A percentile compares a stretch with the other conserved stretches of the same genome.
These are phyloP conservation scores for Lycia hirtaria DNA, from an alignment of 2,888 invertebrate species.

Conservation along the genomic window DNA sequence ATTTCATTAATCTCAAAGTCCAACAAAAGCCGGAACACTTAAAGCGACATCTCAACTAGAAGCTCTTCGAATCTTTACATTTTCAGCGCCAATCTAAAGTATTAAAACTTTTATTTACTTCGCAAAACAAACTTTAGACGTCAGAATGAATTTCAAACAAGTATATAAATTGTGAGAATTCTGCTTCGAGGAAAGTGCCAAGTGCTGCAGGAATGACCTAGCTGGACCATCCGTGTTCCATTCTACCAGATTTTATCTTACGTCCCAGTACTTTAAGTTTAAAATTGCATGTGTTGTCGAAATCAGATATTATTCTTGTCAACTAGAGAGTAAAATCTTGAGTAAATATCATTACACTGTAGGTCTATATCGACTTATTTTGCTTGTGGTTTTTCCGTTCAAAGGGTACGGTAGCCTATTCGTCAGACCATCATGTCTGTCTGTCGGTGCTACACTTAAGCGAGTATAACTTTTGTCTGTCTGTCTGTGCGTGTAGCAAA, in stretches of 20 bases:
- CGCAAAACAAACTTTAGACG: constrained; percentile 61
- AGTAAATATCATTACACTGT: constrained; percentile 78
- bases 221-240: constrained; percentile 42
- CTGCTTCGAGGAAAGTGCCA: constrained; percentile 62
- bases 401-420: constrained; percentile 31
- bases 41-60: constrained; percentile 40
- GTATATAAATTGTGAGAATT: constrained; percentile 63
- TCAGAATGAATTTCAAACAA: constrained; percentile 74
- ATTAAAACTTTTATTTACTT: constrained; percentile 65
- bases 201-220: constrained; percentile 55
- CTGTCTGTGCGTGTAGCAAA: too few relatives aligned
- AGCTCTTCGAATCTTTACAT: constrained; percentile 41
- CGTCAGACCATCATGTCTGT: too few relatives aligned
- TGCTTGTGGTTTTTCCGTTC: constrained; percentile 55
- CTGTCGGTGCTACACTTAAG: too few relatives aligned
- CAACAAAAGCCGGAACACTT: constrained; percentile 29
- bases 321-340: constrained; percentile 42
- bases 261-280: background rate
- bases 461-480: too few relatives aligned
- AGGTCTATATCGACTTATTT: constrained; percentile 71
- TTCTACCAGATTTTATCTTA: constrained; percentile 35
- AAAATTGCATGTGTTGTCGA: constrained; percentile 9
- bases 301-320: constrained; percentile 48
- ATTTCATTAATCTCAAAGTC: constrained; percentile 26
- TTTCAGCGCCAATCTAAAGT: constrained; percentile 58